Evolutionary conservation across 2,113 vertebrate species (phyloP).

Genomic region (Trematocara zebra): DNA sequence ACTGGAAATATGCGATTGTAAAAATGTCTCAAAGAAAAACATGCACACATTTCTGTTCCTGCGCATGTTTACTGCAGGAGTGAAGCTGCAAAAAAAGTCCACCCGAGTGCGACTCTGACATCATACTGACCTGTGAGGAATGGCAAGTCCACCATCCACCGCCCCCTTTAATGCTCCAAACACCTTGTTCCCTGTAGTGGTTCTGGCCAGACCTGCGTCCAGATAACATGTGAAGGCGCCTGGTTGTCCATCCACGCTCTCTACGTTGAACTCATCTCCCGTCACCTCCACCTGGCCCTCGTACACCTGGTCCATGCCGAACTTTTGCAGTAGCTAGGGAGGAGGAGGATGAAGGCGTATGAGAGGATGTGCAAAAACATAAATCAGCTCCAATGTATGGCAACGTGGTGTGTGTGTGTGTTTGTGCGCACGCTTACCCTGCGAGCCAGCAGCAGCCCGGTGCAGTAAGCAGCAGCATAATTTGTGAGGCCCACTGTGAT

Average conservation of each 20-base stretch:
- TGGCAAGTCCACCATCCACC: constrained; percentile 93
- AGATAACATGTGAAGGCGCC: constrained; percentile 95
- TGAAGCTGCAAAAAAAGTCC: background rate
- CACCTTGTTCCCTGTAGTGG: constrained; percentile 97
- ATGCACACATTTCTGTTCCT: background rate
- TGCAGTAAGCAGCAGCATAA: constrained; percentile 96
- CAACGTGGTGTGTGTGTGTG: background rate
- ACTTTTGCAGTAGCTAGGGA: constrained; percentile 88
- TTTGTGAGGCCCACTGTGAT: constrained; percentile 93
- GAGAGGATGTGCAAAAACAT: background rate
- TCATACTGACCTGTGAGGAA: constrained; percentile 88
- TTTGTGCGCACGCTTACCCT: constrained; percentile 69
- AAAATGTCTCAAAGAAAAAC: background rate
- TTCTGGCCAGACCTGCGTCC: constrained; percentile 95
- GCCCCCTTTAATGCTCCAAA: constrained; percentile 97
- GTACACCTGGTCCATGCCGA: constrained; percentile 94
- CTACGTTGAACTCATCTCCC: constrained; percentile 95
- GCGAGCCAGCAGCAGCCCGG: constrained; percentile 92
- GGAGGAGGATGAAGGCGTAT: background rate
- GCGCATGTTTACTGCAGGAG: background rate
- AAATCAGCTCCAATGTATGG: too few relatives aligned
- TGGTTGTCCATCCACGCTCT: constrained; percentile 90
- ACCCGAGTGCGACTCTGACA: background rate
- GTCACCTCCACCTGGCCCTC: constrained; percentile 97
- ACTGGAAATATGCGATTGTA: rapidly evolving